Percentiles rank a stretch among this genome's conserved stretches.
These are phyloP conservation scores for Dolichopus griseipennis DNA, from an alignment of 2,888 invertebrate species.

Conservation along the genomic window DNA sequence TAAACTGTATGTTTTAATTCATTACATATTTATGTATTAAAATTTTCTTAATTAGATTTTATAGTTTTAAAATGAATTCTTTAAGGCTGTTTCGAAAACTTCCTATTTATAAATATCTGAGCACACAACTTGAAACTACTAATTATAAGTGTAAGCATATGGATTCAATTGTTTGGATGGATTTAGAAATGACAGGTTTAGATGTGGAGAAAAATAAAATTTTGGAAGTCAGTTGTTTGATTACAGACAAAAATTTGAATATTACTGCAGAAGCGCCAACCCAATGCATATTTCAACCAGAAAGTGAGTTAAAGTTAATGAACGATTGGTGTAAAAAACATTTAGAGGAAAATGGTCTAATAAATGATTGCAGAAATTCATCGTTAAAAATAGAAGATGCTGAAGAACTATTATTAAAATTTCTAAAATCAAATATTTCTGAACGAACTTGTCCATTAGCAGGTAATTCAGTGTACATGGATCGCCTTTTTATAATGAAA, in stretches of 20 bases:
- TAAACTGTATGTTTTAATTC: no score
- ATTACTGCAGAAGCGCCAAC: constrained; percentile 66
- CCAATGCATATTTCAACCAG: constrained; percentile 69
- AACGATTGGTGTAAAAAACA: constrained; percentile 71
- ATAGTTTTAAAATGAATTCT: no score
- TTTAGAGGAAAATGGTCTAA: constrained; percentile 78
- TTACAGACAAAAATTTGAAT: constrained; percentile 74
- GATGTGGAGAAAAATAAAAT: constrained; percentile 67
- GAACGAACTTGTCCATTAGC: constrained; percentile 63
- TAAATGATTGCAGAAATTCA: constrained; percentile 62
- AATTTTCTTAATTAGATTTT: no score
- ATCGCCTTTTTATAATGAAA: constrained; percentile 69
- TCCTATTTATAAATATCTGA: no score
- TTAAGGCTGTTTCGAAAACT: no score
- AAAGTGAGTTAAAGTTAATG: constrained; percentile 66
- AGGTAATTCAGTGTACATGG: constrained; percentile 83
- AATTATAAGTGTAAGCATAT: constrained; percentile 4
- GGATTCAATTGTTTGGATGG: constrained; percentile 59
- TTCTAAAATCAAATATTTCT: constrained; percentile 50
- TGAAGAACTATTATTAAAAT: constrained; percentile 61
- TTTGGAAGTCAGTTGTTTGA: constrained; percentile 79
- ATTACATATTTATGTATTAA: no score
- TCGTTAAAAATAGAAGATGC: constrained; percentile 55
- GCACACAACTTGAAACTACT: no score
- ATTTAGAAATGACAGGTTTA: constrained; percentile 86